Conservation (phyloP, 1,140 invertebrate species). For the Drosophila burlai region DNA sequence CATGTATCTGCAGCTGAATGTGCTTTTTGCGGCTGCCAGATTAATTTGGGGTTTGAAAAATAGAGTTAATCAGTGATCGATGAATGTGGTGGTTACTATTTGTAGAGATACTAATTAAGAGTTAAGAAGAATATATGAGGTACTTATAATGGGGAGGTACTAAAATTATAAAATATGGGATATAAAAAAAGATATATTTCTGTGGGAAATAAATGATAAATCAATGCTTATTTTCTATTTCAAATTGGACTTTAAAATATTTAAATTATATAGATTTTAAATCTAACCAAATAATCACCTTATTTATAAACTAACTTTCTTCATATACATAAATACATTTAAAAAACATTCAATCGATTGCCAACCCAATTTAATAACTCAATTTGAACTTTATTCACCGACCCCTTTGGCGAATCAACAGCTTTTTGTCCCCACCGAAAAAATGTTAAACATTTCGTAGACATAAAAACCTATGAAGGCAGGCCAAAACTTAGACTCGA, state of each 20-base stretch:
- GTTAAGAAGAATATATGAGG: neutral
- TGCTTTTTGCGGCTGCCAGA: neutral
- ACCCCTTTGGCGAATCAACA: conserved; percentile 27
- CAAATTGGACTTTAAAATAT: neutral
- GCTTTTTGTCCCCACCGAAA: conserved; percentile 12
- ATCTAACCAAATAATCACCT: neutral
- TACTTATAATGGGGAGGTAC: neutral
- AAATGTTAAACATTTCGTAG: conserved; percentile 56
- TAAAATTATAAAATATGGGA: neutral
- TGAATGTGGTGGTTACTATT: neutral
- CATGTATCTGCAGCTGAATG: conserved; percentile 32
- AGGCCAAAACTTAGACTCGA: neutral
- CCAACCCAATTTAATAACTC: conserved; percentile 34
- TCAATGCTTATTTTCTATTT: neutral
- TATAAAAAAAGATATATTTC: neutral
- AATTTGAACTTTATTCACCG: conserved; percentile 42
- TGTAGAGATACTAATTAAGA: neutral
- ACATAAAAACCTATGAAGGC: conserved; percentile 51
- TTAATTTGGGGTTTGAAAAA: conserved; percentile 9
- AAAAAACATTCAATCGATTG: neutral
- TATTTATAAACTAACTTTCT: neutral
- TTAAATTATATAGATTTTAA: too few relatives aligned
- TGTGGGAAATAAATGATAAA: neutral
- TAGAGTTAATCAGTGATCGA: conserved; percentile 6
- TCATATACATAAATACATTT: neutral